phyloP scores from a whole-genome alignment of 92 coral and sea anemone species.

The Meandrina meandrites region DNA sequence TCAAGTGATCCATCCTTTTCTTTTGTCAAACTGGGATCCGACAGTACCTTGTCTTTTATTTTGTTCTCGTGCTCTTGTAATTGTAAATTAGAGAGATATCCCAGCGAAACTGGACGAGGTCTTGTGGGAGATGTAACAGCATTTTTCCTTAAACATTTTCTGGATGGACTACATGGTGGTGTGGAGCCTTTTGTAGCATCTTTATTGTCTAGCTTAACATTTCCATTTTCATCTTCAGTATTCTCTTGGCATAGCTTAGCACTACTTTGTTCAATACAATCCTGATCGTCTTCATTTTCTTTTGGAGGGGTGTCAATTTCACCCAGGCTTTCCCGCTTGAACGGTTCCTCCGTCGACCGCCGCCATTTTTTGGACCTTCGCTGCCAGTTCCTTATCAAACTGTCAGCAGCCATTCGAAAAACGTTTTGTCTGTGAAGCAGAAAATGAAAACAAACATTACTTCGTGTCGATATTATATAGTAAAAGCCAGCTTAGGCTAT shows the following conservation, averaged over 20 bases:
- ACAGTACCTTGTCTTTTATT: conserved; percentile 36
- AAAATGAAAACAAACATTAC: background rate
- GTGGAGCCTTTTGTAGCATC: background rate
- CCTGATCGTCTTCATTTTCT: conserved; percentile 19
- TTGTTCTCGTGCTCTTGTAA: background rate
- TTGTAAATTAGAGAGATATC: conserved; percentile 1
- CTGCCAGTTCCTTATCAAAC: conserved; percentile 71
- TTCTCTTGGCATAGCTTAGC: background rate
- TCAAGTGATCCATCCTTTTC: conserved; percentile 20
- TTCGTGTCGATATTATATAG: background rate
- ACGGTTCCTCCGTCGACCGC: conserved; percentile 73
- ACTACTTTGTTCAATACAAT: background rate
- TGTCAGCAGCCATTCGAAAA: conserved; percentile 70
- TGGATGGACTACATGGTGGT: conserved; percentile 28
- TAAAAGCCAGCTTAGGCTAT: background rate
- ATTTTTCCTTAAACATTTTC: conserved; percentile 9
- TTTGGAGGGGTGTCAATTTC: conserved; percentile 29
- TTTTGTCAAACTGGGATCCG: conserved; percentile 40
- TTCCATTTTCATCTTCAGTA: conserved; percentile 33
- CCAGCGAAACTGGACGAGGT: conserved; percentile 49
- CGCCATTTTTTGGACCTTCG: conserved; percentile 86
- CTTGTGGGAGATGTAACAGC: conserved; percentile 5
- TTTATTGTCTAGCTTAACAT: background rate
- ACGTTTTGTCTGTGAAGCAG: conserved; percentile 58
- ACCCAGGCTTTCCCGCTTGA: conserved; percentile 12